phyloP scores from a whole-genome alignment of 2,113 vertebrate genomes.

The Hemiprocne comata region DNA sequence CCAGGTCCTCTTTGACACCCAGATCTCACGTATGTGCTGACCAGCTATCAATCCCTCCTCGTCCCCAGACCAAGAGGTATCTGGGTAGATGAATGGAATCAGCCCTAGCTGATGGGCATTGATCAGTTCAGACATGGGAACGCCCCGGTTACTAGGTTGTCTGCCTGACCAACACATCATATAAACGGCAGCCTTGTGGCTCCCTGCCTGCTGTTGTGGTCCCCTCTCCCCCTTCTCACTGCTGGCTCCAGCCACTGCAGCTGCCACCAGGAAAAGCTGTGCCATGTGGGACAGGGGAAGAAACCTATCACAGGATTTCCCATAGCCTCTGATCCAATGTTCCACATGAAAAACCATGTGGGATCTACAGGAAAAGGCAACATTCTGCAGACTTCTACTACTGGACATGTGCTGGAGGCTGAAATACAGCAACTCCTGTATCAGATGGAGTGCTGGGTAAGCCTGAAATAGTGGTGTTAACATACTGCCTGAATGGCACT shows the following conservation, averaged over 20 bases:
- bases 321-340: neutral
- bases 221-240: neutral
- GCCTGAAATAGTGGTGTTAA: neutral
- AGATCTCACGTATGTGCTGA: neutral
- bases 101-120: neutral
- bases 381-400: neutral
- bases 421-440: neutral
- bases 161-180: neutral
- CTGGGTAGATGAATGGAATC: neutral
- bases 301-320: neutral
- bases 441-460: neutral
- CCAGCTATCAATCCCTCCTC: neutral
- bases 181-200: neutral
- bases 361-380: neutral
- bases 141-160: fast-evolving
- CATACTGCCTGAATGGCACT: neutral
- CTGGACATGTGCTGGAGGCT: neutral
- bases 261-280: neutral
- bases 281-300: neutral
- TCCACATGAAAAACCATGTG: fast-evolving
- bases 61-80: neutral
- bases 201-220: neutral
- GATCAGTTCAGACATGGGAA: neutral
- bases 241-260: neutral
- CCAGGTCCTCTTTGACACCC: neutral